Evolutionary conservation across 1,140 invertebrate genomes (phyloP), one percentile per base, ranked within the genome.

Genomic region (Drosophila biarmipes): DNA sequence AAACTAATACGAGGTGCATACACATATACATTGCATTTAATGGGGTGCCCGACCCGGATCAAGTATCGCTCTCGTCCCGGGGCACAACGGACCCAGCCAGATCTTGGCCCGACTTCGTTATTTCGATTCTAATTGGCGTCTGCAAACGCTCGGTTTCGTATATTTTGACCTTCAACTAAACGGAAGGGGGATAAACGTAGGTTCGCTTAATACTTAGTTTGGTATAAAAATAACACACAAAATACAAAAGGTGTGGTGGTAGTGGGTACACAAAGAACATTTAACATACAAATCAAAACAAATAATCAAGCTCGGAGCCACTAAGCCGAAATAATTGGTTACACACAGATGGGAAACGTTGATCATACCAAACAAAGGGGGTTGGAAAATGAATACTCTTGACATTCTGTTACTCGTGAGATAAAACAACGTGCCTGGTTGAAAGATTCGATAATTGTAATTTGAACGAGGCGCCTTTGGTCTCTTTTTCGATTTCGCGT

Each of bases 111-210:
- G 72, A 58, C 58, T 67, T 67, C 35, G 43, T 42, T 46, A 87
- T 84, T 45, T 76, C 34, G 59, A 87, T 89, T 67, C 48, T 79
- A 78, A 69, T 66, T 37, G 82, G 75, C 62, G 43, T 84, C 56
- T 89, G 84, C 75, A 87, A 75, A 73, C 79, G 45, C 84, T 80
- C 72, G 29, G 75, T 84, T 82, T 87, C 82, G 57, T 87, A 87
- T 79, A 87, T 89, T 52, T 89, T 81, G 66, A 87, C 79, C 81
- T 87, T 87, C 37, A 87, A 87, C 82, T 87, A 87, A 87, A 87
- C 31, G 49, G 45, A 69, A 56, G 49, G 85, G 52, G 72, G 55
- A 75, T 80, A 80, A 73, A 66, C 57, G 54, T 76, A 35, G 61
- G 62, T 54, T 85, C 55, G 67, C 82, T 80, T 73, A 67, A 46